A percentile compares a stretch with the other conserved stretches of the same genome.
phyloP scores from a whole-genome alignment of 2,113 vertebrate genomes.

The Sinocyclocheilus maitianheensis region DNA sequence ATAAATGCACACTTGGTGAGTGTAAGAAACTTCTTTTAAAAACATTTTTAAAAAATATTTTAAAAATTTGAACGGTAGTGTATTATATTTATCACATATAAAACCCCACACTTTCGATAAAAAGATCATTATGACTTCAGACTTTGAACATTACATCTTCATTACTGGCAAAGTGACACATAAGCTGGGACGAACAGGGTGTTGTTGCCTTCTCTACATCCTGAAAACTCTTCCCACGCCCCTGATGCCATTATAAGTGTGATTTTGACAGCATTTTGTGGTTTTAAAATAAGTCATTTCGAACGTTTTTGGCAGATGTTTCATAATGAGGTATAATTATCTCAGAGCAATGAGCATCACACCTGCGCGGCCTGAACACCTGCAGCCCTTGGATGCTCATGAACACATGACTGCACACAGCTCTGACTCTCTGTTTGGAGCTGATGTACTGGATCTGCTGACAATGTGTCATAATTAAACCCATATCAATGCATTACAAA shows the following conservation, averaged over 20 bases:
- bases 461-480: too few species aligned
- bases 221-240: background rate
- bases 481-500: too few species aligned
- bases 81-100: background rate
- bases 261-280: background rate
- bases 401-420: background rate
- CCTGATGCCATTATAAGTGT: background rate
- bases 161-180: background rate
- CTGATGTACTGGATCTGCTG: too few species aligned
- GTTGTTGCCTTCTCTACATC: background rate
- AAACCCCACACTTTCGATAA: background rate
- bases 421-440: background rate
- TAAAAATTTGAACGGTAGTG: too few species aligned
- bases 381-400: background rate
- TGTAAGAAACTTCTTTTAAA: too few species aligned
- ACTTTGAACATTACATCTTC: background rate
- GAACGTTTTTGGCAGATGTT: background rate
- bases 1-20: too few species aligned
- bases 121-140: background rate
- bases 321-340: conserved; percentile 18
- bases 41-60: too few species aligned
- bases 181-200: background rate
- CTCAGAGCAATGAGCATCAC: background rate
- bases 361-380: conserved; percentile 29
- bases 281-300: background rate